Evolutionary conservation across 2,888 invertebrate genomes (phyloP).

Genomic region (Celastrina argiolus): DNA sequence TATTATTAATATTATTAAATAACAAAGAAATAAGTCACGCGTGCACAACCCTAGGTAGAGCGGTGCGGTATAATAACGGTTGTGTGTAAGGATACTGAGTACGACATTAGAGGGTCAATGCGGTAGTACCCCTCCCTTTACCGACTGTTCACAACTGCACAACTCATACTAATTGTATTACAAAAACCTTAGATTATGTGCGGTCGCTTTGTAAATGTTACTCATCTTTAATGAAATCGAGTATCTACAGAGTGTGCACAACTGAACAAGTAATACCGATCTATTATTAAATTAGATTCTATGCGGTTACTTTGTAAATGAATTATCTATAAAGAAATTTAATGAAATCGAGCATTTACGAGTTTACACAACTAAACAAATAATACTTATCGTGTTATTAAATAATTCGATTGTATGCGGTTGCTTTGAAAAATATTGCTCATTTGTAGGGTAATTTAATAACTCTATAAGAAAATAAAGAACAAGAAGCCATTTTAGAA

Average conservation of each 20-base stretch:
- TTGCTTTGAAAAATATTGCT: too few species aligned
- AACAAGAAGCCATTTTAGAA: too few species aligned
- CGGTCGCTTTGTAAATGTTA: not conserved
- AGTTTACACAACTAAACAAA: too few species aligned
- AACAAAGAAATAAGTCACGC: not conserved
- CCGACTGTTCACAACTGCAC: constrained; percentile 8
- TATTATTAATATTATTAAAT: too few species aligned
- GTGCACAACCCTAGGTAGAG: constrained; percentile 27
- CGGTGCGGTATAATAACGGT: constrained; percentile 29
- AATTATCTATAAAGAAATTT: too few species aligned
- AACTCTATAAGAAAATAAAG: too few species aligned
- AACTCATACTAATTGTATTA: constrained; percentile 4
- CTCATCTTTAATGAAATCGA: not conserved
- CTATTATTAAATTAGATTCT: too few species aligned
- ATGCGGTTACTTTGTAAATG: too few species aligned
- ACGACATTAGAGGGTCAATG: constrained; percentile 30
- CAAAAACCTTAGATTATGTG: not conserved
- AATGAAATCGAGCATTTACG: too few species aligned
- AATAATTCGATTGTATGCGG: too few species aligned
- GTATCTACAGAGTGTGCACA: not conserved
- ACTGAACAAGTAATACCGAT: not conserved
- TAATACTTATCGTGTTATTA: too few species aligned
- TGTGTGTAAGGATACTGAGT: constrained; percentile 32
- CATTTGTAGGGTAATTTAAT: too few species aligned
- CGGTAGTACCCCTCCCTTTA: constrained; percentile 28